phyloP scores from a whole-genome alignment of 1,140 invertebrate genomes.

The Tigriopus japonicus region DNA sequence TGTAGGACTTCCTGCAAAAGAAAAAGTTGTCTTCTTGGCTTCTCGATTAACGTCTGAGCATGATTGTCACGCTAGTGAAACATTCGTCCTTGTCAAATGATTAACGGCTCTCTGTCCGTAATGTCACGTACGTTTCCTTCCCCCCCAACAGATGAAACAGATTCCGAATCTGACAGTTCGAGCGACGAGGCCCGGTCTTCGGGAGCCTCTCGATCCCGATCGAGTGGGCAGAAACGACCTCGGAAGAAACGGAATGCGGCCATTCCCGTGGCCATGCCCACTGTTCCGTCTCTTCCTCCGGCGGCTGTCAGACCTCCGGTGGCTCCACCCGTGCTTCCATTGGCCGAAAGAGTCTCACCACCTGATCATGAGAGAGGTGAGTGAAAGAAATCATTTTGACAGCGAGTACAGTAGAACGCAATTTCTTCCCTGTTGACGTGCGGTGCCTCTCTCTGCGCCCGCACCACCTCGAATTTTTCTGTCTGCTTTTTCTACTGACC shows the following conservation, averaged over 20 bases:
- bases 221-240: conserved; percentile 36
- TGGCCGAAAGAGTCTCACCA: conserved; percentile 19
- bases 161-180: conserved; percentile 55
- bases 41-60: no score
- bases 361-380: conserved; percentile 23
- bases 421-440: conserved; percentile 13
- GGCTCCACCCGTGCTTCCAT: conserved; percentile 16
- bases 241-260: conserved; percentile 55
- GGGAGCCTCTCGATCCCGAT: conserved; percentile 30
- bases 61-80: no score
- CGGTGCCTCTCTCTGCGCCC: no score
- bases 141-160: conserved; percentile 11
- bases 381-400: conserved; percentile 18
- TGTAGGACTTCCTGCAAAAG: background rate
- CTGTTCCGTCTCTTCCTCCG: conserved; percentile 40
- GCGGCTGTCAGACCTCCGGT: conserved; percentile 16
- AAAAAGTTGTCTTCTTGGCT: background rate
- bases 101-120: no score
- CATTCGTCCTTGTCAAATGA: no score
- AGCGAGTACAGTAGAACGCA: conserved; percentile 6
- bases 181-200: background rate
- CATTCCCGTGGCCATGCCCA: conserved; percentile 62
- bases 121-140: background rate
- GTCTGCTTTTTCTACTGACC: no score
- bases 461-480: no score